Conservation (phyloP, 2,113 vertebrate species). For the Antechinus flavipes region DNA sequence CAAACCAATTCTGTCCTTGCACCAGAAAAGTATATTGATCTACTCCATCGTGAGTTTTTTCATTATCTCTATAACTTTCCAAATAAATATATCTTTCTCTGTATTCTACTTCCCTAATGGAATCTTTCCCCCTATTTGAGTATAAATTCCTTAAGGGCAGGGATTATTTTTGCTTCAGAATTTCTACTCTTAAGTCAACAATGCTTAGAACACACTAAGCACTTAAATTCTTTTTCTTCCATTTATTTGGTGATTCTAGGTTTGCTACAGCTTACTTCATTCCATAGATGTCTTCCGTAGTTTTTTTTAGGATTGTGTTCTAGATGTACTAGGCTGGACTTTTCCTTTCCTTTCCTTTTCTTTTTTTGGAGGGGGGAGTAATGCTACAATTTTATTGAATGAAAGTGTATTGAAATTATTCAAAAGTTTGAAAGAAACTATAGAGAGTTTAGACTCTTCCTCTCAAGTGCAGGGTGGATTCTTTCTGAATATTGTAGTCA, state of each 20-base stretch:
- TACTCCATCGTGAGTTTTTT: neutral
- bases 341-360: neutral
- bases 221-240: neutral
- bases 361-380: neutral
- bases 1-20: neutral
- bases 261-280: neutral
- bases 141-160: neutral
- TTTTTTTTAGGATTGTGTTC: neutral
- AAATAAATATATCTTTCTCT: too few relatives aligned
- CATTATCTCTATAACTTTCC: neutral
- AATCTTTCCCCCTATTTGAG: neutral
- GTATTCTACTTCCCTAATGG: too few relatives aligned
- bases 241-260: neutral
- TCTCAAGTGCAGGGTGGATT: too few relatives aligned
- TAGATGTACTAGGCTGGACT: neutral
- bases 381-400: neutral
- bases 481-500: too few relatives aligned
- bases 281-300: neutral
- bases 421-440: too few relatives aligned
- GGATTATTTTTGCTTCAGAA: neutral
- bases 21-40: neutral
- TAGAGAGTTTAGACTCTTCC: too few relatives aligned
- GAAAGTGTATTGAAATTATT: neutral
- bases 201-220: neutral
- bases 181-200: neutral